Evolutionary conservation across 2,888 invertebrate genomes (phyloP).

Genomic region (Odontocerum albicorne): DNA sequence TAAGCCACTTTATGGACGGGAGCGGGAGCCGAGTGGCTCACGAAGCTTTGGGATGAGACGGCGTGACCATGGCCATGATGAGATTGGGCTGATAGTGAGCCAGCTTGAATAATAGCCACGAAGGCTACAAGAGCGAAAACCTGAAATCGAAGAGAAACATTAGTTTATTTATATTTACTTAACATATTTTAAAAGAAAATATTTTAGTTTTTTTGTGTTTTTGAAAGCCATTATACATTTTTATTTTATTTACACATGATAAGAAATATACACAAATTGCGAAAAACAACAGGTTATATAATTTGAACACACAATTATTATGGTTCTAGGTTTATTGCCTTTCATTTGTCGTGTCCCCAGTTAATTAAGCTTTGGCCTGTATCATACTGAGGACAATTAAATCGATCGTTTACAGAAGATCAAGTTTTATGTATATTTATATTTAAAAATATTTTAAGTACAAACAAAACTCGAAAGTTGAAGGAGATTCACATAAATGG

Average conservation of each 20-base stretch:
- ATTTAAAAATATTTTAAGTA: no score
- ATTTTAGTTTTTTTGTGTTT: no score
- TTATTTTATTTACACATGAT: background rate
- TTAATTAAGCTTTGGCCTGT: no score
- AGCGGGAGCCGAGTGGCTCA: slow-evolving; percentile 22
- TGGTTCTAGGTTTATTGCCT: no score
- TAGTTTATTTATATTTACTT: background rate
- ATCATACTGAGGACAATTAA: no score
- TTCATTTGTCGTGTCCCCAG: no score
- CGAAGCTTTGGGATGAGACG: slow-evolving; percentile 31
- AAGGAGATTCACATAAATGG: no score
- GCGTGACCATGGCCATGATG: slow-evolving; percentile 20
- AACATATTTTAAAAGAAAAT: background rate
- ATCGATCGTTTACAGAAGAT: no score
- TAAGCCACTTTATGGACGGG: slow-evolving; percentile 44
- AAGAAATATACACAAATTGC: background rate
- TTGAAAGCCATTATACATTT: background rate
- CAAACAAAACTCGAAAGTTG: no score
- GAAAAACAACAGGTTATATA: no score
- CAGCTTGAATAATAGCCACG: slow-evolving; percentile 11
- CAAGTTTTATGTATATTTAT: no score
- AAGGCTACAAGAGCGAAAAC: slow-evolving; percentile 17
- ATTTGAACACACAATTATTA: no score
- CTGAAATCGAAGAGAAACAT: slow-evolving; percentile 13
- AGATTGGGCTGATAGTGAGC: slow-evolving; percentile 32